phyloP scores from a whole-genome alignment of 2,797 vertebrate species.

The Hybognathus amarus region DNA sequence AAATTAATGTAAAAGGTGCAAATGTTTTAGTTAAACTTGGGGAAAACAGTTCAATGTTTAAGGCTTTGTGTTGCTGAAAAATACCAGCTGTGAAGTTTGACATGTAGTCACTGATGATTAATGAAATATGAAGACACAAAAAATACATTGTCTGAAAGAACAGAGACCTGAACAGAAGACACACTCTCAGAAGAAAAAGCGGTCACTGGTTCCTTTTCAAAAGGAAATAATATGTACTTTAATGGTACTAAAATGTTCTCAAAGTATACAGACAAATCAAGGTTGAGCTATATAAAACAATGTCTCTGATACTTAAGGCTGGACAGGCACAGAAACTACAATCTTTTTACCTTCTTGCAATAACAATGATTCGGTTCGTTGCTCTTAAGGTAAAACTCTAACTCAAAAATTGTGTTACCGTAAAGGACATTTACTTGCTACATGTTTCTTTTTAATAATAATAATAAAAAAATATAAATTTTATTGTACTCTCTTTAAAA shows the following conservation, averaged over 20 bases:
- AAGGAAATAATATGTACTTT: background rate
- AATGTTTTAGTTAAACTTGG: background rate
- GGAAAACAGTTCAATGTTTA: background rate
- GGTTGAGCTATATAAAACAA: too few species aligned
- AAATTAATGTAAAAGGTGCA: background rate
- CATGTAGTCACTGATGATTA: too few species aligned
- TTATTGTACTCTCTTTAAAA: background rate
- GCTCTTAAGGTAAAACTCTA: background rate
- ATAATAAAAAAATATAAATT: background rate
- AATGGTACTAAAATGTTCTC: background rate
- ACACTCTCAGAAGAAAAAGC: background rate
- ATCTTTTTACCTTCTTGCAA: background rate
- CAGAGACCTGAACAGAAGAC: background rate
- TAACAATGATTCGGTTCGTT: background rate
- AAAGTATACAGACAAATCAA: background rate
- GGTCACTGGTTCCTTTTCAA: background rate
- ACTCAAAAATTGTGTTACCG: background rate
- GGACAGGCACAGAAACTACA: background rate
- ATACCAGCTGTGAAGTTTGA: background rate
- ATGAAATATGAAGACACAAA: background rate
- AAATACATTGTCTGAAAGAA: background rate
- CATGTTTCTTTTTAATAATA: background rate
- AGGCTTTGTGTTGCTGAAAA: background rate
- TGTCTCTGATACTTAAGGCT: background rate
- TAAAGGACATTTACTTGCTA: background rate